Evolutionary conservation across 2,888 invertebrate genomes (phyloP).

Genomic region (Coleophora deauratella): DNA sequence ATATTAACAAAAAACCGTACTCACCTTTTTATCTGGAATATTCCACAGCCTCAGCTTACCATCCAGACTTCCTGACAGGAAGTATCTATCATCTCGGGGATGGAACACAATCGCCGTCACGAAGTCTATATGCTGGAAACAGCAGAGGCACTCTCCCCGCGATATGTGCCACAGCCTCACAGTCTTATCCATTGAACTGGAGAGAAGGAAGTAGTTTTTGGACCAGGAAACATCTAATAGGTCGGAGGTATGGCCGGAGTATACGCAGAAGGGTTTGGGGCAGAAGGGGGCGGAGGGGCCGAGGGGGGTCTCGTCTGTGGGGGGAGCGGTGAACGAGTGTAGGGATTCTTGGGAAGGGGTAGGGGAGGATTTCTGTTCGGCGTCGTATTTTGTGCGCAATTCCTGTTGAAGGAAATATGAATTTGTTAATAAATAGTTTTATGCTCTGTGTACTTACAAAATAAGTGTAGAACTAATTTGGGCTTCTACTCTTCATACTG

Average conservation of each 20-base stretch:
- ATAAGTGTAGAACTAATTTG: no score
- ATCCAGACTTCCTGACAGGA: conserved; percentile 97
- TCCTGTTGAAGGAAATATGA: conserved; percentile 72
- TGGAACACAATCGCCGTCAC: conserved; percentile 99
- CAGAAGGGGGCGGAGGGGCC: conserved; percentile 84
- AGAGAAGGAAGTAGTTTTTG: conserved; percentile 98
- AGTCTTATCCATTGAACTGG: conserved; percentile 99
- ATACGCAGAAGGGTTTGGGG: conserved; percentile 93
- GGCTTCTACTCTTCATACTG: no score
- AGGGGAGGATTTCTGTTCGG: conserved; percentile 90
- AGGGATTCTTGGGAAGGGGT: conserved; percentile 95
- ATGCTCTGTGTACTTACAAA: no score
- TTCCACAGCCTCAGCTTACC: conserved; percentile 99
- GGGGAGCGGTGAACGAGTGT: conserved; percentile 74
- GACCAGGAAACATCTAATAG: conserved; percentile 98
- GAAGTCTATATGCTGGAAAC: conserved; percentile 99
- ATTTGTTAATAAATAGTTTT: not conserved
- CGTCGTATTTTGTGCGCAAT: conserved; percentile 95
- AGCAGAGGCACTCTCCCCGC: conserved; percentile 96
- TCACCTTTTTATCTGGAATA: conserved; percentile 96
- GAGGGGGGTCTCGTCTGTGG: conserved; percentile 66
- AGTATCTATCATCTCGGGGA: conserved; percentile 92
- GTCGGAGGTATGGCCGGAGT: conserved; percentile 96
- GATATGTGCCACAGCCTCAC: conserved; percentile 97
- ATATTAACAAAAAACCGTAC: conserved; percentile 1